Evolutionary conservation across 2,797 vertebrate genomes (phyloP), one percentile per base, ranked within the genome.

Genomic region (Pantherophis vulpinus): DNA sequence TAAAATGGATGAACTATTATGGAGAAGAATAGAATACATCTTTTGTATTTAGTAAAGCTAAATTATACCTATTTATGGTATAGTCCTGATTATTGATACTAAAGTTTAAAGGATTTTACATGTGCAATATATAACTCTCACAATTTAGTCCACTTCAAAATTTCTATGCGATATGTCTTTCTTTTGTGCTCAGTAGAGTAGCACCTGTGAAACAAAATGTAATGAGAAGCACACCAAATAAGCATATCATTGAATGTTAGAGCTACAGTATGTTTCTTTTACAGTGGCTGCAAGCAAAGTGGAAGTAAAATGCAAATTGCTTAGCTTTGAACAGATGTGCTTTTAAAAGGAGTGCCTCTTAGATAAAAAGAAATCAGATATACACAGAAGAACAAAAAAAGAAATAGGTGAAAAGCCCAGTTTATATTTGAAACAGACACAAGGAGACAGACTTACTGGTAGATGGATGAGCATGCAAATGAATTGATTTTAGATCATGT

Each of bases 341-440:
- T 92, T 95, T 95, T 92, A 93, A 91, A 95, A 94, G 70, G 94
- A 83, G 42, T 59, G 94, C 61, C 79, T 95, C 92, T 95, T 92
- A 91, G 88, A 83, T 95, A 1, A 59, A 32, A 74, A 61, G n/a
- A 87, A 87, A 83, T 83, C 20, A 83, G 20, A 83, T 83, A 47
- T 47, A 83, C 74, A 12, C 37, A 83, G 42, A 37, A 74, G 70
- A 47, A 83, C 37, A 47, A 47, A 47, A 51, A 83, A 47, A 83
- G 37, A 83, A 83, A 47, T 25, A 83, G 74, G 18, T 47, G 32
- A 79, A 37, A 42, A 79, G 74, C 37, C 37, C 37, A 47, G 10
- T 83, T 23, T 47, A 83, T 83, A 25, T 83, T 25, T 83, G 74
- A 83, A 83, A 42, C 74, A 47, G 74, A 83, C 9, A 25, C 37